Conservation (phyloP, 2,113 vertebrate genomes). For the Phaethornis superciliosus region DNA sequence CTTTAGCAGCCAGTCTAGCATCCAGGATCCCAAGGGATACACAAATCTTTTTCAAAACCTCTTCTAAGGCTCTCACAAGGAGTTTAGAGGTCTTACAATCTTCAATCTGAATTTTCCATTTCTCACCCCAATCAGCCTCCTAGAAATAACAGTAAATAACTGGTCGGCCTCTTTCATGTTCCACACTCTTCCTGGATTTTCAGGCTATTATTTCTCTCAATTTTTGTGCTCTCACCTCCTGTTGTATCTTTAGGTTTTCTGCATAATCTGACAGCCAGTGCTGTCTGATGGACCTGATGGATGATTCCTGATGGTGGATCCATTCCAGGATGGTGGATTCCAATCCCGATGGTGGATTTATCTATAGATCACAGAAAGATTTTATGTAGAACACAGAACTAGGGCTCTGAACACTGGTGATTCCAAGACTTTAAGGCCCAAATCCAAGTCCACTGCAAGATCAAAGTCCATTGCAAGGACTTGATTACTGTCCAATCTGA, state of each 20-base stretch:
- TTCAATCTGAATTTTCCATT: not conserved
- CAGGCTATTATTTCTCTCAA: accelerated
- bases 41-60: not conserved
- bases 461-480: not conserved
- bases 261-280: not conserved
- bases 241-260: not conserved
- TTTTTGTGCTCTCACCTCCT: no score
- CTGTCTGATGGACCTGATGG: no score
- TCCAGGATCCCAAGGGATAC: not conserved
- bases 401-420: not conserved
- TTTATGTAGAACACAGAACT: not conserved
- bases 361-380: accelerated
- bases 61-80: accelerated
- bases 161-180: not conserved
- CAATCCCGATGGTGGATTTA: no score
- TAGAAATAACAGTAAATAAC: accelerated
- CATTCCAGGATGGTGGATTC: no score
- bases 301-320: no score
- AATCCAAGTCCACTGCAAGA: not conserved
- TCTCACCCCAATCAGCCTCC: not conserved
- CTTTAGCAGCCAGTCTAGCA: not conserved
- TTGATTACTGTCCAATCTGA: accelerated
- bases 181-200: not conserved
- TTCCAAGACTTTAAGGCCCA: not conserved
- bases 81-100: not conserved